A percentile compares a stretch with the other conserved stretches of the same genome.
These are phyloP conservation scores for Teleogryllus occipitalis DNA, from an alignment of 1,140 invertebrate species.

Conservation along the genomic window DNA sequence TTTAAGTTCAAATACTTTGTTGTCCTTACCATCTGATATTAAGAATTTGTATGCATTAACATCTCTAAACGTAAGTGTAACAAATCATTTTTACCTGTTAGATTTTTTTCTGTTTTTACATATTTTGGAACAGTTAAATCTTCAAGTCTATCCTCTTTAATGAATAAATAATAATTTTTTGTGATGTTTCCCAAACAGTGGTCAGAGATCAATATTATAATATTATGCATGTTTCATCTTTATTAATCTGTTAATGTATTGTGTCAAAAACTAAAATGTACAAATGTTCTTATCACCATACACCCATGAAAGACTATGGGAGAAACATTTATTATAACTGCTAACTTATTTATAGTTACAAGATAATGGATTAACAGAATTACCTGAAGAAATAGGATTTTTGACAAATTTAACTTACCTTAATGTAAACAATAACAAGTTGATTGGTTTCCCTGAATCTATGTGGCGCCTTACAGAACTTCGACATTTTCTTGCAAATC, in stretches of 20 bases:
- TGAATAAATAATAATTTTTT: no score
- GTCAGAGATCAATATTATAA: no score
- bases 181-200: no score
- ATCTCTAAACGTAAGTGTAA: conserved; percentile 55
- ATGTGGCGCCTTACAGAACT: conserved; percentile 61
- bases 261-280: no score
- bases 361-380: conserved; percentile 61
- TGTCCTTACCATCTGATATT: conserved; percentile 56
- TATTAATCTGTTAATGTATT: no score
- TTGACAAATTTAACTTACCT: conserved; percentile 63
- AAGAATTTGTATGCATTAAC: conserved; percentile 58
- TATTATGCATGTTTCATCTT: no score
- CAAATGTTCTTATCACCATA: no score
- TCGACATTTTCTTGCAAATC: conserved; percentile 55
- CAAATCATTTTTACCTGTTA: neutral
- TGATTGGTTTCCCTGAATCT: conserved; percentile 51
- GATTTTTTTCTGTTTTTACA: no score
- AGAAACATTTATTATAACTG: no score
- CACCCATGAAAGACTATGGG: no score
- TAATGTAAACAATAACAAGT: conserved; percentile 71
- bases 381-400: conserved; percentile 70
- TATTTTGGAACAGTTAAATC: no score
- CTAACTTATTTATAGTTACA: conserved; percentile 47
- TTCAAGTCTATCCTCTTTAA: no score
- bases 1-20: conserved; percentile 69